A percentile compares a stretch with the other conserved stretches of the same genome.
These are phyloP conservation scores for Karalla daura DNA, from an alignment of 2,797 vertebrate genomes.

Conservation along the genomic window DNA sequence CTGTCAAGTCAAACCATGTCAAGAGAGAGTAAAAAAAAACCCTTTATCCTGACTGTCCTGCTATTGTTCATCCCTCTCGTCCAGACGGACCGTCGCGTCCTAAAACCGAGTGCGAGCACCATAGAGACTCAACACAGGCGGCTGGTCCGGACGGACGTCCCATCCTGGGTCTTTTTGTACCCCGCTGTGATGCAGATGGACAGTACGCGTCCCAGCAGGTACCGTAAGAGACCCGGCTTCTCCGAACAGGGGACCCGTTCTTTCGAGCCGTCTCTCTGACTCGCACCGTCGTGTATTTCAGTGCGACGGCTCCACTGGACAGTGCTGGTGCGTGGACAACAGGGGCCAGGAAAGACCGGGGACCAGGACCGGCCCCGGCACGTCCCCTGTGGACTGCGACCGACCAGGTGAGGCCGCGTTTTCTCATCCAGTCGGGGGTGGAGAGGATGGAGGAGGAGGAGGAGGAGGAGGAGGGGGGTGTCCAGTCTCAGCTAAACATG, in stretches of 20 bases:
- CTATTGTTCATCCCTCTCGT: neutral
- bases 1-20: too few species aligned
- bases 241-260: neutral
- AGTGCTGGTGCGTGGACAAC: constrained; percentile 90
- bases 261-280: too few species aligned
- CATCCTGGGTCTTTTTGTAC: constrained; percentile 55
- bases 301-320: constrained; percentile 85
- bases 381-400: constrained; percentile 69
- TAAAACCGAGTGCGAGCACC: constrained; percentile 76
- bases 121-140: constrained; percentile 62
- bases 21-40: too few species aligned
- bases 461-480: too few species aligned
- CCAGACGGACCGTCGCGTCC: constrained; percentile 48
- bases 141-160: constrained; percentile 36
- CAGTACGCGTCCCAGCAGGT: constrained; percentile 81
- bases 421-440: too few species aligned
- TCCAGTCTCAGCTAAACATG: too few species aligned
- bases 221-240: neutral
- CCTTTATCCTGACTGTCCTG: too few species aligned
- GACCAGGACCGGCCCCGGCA: constrained; percentile 80
- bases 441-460: too few species aligned
- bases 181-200: constrained; percentile 78
- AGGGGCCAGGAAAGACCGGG: constrained; percentile 83
- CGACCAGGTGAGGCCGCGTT: constrained; percentile 47
- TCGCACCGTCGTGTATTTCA: constrained; percentile 45